Percentiles rank a stretch among this genome's conserved stretches.
Evolutionary conservation across 2,888 invertebrate species (phyloP).

Genomic region (Chesias legatella): DNA sequence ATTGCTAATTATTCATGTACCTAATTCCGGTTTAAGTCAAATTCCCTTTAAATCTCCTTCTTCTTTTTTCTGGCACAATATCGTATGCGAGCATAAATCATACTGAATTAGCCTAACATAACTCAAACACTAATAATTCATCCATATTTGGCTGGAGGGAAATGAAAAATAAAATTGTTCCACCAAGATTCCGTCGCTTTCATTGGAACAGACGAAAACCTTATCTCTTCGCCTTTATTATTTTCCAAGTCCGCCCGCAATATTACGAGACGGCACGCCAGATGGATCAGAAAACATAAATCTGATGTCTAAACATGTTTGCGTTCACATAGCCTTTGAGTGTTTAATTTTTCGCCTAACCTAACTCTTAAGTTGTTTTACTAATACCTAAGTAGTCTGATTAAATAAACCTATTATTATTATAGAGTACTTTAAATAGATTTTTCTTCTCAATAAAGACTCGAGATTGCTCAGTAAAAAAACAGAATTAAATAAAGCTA

Average conservation of each 20-base stretch:
- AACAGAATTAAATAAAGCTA: conserved; percentile 30
- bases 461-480: conserved; percentile 7
- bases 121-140: conserved; percentile 51
- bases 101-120: conserved; percentile 41
- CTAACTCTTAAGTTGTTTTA: no score
- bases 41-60: conserved; percentile 5
- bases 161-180: conserved; percentile 68
- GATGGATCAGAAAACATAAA: conserved; percentile 76
- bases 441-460: conserved; percentile 15
- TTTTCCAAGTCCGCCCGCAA: conserved; percentile 70
- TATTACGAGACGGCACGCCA: conserved; percentile 69
- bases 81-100: conserved; percentile 38
- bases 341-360: no score
- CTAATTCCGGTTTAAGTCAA: no score
- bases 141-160: conserved; percentile 54
- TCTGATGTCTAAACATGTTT: conserved; percentile 73
- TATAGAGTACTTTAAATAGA: conserved; percentile 23
- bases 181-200: conserved; percentile 60
- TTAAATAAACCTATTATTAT: no score
- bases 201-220: conserved; percentile 62
- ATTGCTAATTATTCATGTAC: no score
- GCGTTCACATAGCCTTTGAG: conserved; percentile 50
- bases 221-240: conserved; percentile 70
- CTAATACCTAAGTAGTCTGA: no score
- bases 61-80: conserved; percentile 16